Evolutionary conservation across 2,888 invertebrate genomes (phyloP).

Genomic region (Eledona agricola): DNA sequence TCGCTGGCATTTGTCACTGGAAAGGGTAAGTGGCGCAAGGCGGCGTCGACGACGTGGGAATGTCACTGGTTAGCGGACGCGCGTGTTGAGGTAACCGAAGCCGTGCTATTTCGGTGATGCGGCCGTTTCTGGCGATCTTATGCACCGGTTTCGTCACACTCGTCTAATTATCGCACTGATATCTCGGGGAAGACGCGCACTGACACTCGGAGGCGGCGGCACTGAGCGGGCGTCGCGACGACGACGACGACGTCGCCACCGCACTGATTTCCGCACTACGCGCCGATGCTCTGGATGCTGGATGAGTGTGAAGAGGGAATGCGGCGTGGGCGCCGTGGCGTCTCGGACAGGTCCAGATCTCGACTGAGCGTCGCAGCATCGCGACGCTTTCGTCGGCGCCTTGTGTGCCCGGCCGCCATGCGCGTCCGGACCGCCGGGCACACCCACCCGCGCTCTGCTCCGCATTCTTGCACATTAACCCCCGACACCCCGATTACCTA

Average conservation of each 20-base stretch:
- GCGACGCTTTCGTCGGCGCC: conserved; percentile 64
- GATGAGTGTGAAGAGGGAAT: conserved; percentile 16
- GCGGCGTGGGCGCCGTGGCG: conserved; percentile 66
- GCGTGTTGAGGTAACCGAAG: conserved; percentile 48
- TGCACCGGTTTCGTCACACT: conserved; percentile 46
- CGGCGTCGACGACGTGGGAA: conserved; percentile 29
- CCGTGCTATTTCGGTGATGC: conserved; percentile 53
- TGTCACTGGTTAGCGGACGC: conserved; percentile 36
- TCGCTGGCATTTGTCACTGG: conserved; percentile 26
- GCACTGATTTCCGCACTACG: conserved; percentile 41
- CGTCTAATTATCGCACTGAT: conserved; percentile 37
- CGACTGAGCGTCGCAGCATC: conserved; percentile 75
- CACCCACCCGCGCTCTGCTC: conserved; percentile 56
- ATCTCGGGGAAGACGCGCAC: conserved; percentile 27
- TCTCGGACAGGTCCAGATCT: conserved; percentile 67
- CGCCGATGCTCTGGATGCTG: conserved; percentile 32
- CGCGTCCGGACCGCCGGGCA: conserved; percentile 57
- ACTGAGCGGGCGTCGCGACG: conserved; percentile 51
- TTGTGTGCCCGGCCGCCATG: conserved; percentile 57
- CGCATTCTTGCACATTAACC: conserved; percentile 61
- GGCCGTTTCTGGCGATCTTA: conserved; percentile 47
- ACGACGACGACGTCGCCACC: too few relatives aligned
- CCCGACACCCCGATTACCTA: conserved; percentile 60
- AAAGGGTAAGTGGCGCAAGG: conserved; percentile 35
- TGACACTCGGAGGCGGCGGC: not conserved